These are phyloP conservation scores for Terebella lapidaria DNA, from an alignment of 2,888 invertebrate species.

Conservation along the genomic window DNA sequence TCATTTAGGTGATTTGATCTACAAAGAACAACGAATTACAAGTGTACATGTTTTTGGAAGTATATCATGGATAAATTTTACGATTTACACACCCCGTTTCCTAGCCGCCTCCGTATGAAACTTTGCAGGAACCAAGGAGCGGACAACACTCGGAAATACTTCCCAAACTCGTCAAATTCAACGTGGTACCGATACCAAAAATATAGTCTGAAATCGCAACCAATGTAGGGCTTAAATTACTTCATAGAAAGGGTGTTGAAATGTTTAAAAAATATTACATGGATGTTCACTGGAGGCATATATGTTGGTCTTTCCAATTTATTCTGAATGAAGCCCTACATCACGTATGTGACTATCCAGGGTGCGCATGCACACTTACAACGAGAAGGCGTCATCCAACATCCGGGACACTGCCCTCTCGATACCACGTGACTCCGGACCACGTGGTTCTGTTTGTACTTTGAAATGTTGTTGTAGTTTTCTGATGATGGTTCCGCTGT, in stretches of 20 bases:
- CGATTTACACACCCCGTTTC: not conserved
- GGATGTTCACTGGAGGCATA: too few species aligned
- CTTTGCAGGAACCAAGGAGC: not conserved
- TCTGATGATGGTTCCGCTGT: constrained; percentile 84
- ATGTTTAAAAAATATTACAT: too few species aligned
- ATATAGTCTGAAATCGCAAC: not conserved
- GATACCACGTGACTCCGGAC: constrained; percentile 78
- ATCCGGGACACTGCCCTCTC: constrained; percentile 71
- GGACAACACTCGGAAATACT: not conserved
- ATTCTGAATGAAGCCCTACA: too few species aligned
- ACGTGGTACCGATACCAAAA: not conserved
- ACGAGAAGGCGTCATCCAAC: constrained; percentile 28
- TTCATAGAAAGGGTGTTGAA: too few species aligned
- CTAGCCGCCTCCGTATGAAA: not conserved
- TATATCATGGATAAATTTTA: not conserved
- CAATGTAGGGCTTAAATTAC: too few species aligned
- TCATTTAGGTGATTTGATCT: too few species aligned
- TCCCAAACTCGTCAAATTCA: not conserved
- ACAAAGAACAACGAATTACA: too few species aligned
- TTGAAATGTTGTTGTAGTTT: constrained; percentile 70
- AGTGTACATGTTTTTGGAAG: not conserved
- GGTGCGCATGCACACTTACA: too few species aligned
- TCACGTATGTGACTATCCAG: too few species aligned
- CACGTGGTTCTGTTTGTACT: constrained; percentile 76
- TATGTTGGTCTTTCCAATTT: too few species aligned